Evolutionary conservation across 2,797 vertebrate genomes (phyloP).

Genomic region (Chromis chromis): DNA sequence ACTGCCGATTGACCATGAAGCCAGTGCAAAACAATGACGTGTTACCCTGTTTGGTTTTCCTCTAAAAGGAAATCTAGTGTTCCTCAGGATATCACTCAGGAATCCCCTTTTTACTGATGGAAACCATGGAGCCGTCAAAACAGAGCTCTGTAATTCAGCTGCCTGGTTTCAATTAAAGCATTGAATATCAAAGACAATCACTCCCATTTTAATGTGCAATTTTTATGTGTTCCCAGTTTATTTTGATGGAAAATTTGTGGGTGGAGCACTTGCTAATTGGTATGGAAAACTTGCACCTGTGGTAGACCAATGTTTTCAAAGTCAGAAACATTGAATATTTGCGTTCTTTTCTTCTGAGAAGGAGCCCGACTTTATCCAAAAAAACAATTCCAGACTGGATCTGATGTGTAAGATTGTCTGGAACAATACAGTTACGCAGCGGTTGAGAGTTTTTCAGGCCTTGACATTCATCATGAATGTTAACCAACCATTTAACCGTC

Average conservation of each 20-base stretch:
- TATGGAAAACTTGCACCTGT: conserved; percentile 86
- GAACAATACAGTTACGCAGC: conserved; percentile 62
- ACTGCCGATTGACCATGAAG: conserved; percentile 67
- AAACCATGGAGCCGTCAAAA: conserved; percentile 82
- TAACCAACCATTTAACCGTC: conserved; percentile 29
- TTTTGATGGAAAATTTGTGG: conserved; percentile 85
- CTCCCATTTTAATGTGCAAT: conserved; percentile 81
- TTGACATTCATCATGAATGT: conserved; percentile 50
- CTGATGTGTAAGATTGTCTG: conserved; percentile 70
- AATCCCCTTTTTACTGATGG: conserved; percentile 81
- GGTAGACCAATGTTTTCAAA: conserved; percentile 85
- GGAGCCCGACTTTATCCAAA: conserved; percentile 66
- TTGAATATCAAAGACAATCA: conserved; percentile 86
- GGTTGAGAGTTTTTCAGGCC: conserved; percentile 45
- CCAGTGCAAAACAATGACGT: conserved; percentile 82
- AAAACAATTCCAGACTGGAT: conserved; percentile 75
- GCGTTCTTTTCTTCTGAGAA: conserved; percentile 70
- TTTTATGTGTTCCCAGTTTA: conserved; percentile 80
- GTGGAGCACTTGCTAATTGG: conserved; percentile 83
- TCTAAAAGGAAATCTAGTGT: conserved; percentile 78
- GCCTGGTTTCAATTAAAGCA: conserved; percentile 85
- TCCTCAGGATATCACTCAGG: conserved; percentile 81
- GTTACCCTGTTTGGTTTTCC: conserved; percentile 75
- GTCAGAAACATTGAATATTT: conserved; percentile 82
- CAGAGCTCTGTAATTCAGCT: conserved; percentile 71